Evolutionary conservation across 1,140 invertebrate genomes (phyloP).

Genomic region (Drosophila nigromelanica): DNA sequence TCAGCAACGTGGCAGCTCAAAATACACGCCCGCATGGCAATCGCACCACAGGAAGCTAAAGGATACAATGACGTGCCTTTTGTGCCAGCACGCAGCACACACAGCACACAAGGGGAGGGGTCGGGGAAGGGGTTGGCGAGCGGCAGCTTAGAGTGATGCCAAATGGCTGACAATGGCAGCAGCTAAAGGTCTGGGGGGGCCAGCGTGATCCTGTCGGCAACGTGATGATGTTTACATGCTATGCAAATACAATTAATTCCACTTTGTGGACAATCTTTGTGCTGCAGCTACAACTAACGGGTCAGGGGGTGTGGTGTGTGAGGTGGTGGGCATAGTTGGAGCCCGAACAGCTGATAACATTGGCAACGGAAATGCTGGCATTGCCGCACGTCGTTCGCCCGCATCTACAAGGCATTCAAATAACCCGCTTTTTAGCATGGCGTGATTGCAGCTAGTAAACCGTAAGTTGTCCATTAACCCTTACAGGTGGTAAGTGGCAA

Average conservation of each 20-base stretch:
- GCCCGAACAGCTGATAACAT: slow-evolving; percentile 21
- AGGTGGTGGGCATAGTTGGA: not conserved
- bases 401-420: slow-evolving; percentile 10
- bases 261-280: slow-evolving; percentile 75
- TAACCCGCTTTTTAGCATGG: slow-evolving; percentile 18
- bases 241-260: slow-evolving; percentile 81
- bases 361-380: slow-evolving; percentile 64
- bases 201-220: slow-evolving; percentile 56
- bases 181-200: slow-evolving; percentile 5
- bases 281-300: slow-evolving; percentile 16
- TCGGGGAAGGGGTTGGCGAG: slow-evolving; percentile 8
- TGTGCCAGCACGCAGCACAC: slow-evolving; percentile 15
- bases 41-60: slow-evolving; percentile 68
- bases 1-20: slow-evolving; percentile 72
- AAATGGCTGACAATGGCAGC: slow-evolving; percentile 32
- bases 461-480: slow-evolving; percentile 7
- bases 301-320: not conserved
- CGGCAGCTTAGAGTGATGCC: slow-evolving; percentile 39
- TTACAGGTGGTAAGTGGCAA: slow-evolving; percentile 15
- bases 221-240: slow-evolving; percentile 79
- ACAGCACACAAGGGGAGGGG: slow-evolving; percentile 10
- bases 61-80: slow-evolving; percentile 66
- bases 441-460: slow-evolving; percentile 6
- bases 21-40: slow-evolving; percentile 51
- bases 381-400: slow-evolving; percentile 36